Percentiles rank a stretch among this genome's conserved stretches.
These are phyloP conservation scores for Neodiprion fabricii DNA, from an alignment of 1,140 invertebrate genomes.

Conservation along the genomic window DNA sequence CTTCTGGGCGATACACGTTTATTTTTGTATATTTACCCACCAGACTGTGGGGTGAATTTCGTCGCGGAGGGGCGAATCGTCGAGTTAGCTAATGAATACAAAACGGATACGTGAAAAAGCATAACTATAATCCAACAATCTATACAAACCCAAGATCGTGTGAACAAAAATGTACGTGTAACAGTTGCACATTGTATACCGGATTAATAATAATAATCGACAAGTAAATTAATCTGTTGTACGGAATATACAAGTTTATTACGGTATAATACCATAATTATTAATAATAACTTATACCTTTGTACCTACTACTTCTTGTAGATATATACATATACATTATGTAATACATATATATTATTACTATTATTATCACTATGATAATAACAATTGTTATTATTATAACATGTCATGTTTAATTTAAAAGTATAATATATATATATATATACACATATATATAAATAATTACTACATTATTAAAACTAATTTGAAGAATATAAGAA, in stretches of 20 bases:
- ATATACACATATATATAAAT: neutral
- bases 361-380: neutral
- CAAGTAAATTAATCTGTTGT: neutral
- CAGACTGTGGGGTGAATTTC: neutral
- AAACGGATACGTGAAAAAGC: constrained; percentile 5
- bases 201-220: neutral
- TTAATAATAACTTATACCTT: constrained; percentile 54
- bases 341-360: neutral
- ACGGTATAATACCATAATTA: constrained; percentile 46
- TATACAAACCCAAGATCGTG: neutral
- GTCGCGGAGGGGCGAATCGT: constrained; percentile 33
- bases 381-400: constrained; percentile 3
- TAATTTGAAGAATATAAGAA: neutral
- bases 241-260: neutral
- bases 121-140: neutral
- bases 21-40: constrained; percentile 51
- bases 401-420: neutral
- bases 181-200: neutral
- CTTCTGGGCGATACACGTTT: constrained; percentile 52
- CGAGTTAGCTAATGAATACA: neutral
- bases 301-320: constrained; percentile 58
- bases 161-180: neutral
- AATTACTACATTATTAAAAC: neutral
- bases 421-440: neutral
- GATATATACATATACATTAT: constrained; percentile 39